phyloP scores from a whole-genome alignment of 2,888 invertebrate species.

The Amorpha juglandis region DNA sequence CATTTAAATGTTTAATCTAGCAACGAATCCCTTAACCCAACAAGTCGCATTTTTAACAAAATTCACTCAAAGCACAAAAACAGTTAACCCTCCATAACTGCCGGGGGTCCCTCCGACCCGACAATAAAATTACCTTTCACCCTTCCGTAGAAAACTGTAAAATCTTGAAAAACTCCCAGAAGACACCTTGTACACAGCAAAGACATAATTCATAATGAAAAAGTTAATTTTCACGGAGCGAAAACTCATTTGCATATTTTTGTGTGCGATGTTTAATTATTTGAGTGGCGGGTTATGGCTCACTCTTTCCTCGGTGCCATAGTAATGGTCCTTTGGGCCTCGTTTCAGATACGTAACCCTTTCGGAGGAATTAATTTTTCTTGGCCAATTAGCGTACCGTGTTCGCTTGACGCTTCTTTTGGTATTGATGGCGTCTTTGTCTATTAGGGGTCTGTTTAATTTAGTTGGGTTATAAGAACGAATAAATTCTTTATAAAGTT shows the following conservation, averaged over 20 bases:
- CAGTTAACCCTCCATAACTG: conserved; percentile 57
- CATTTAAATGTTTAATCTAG: conserved; percentile 16
- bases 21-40: conserved; percentile 1
- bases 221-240: conserved; percentile 80
- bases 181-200: conserved; percentile 74
- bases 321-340: conserved; percentile 69
- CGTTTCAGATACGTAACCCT: conserved; percentile 71
- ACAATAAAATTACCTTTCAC: conserved; percentile 51
- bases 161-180: conserved; percentile 81
- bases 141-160: conserved; percentile 57
- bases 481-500: no score
- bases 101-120: conserved; percentile 49
- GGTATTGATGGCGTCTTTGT: conserved; percentile 60
- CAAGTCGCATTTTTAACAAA: conserved; percentile 30
- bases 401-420: conserved; percentile 57
- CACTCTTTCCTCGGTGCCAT: conserved; percentile 62
- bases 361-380: conserved; percentile 81
- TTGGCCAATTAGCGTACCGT: conserved; percentile 77
- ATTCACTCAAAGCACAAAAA: conserved; percentile 39
- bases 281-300: conserved; percentile 63
- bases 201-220: conserved; percentile 84
- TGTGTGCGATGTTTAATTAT: conserved; percentile 76
- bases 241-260: conserved; percentile 82
- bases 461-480: conserved; percentile 25
- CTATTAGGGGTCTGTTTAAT: conserved; percentile 42